Percentiles rank a stretch among this genome's conserved stretches.
These are phyloP conservation scores for Amblyraja radiata DNA, from an alignment of 2,797 vertebrate genomes.

Conservation along the genomic window DNA sequence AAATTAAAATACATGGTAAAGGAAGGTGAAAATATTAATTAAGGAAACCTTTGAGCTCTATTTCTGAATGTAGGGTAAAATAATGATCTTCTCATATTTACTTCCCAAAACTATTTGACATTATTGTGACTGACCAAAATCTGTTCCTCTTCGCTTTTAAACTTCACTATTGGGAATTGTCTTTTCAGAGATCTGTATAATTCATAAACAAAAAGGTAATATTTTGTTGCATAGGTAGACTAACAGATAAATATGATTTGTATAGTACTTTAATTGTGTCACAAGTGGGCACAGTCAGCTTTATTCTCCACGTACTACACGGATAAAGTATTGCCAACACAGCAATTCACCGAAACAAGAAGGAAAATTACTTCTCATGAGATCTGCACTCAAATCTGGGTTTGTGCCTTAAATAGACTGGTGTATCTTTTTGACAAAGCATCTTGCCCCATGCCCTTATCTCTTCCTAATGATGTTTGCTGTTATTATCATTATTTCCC, in stretches of 20 bases:
- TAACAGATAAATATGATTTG: slow-evolving; percentile 50
- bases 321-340: slow-evolving; percentile 36
- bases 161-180: slow-evolving; percentile 39
- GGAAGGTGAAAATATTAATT: not conserved
- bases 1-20: not conserved
- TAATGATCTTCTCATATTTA: not conserved
- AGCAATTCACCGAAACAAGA: slow-evolving; percentile 30
- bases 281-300: slow-evolving; percentile 46
- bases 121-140: not conserved
- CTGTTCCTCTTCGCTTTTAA: slow-evolving; percentile 39
- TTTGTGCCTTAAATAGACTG: slow-evolving; percentile 32
- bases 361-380: slow-evolving; percentile 36
- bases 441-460: slow-evolving; percentile 34
- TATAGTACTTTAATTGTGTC: slow-evolving; percentile 44
- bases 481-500: slow-evolving; percentile 37
- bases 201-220: slow-evolving; percentile 48
- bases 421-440: slow-evolving; percentile 38
- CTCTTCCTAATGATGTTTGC: slow-evolving; percentile 36
- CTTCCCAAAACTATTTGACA: not conserved
- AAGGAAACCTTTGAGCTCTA: not conserved
- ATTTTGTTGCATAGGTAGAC: slow-evolving; percentile 50
- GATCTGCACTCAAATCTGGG: slow-evolving; percentile 36
- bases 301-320: slow-evolving; percentile 13
- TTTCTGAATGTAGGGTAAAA: not conserved
- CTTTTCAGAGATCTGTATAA: slow-evolving; percentile 45